Conservation (phyloP, 2,797 vertebrate genomes). For the Halcyon chelicuti region DNA sequence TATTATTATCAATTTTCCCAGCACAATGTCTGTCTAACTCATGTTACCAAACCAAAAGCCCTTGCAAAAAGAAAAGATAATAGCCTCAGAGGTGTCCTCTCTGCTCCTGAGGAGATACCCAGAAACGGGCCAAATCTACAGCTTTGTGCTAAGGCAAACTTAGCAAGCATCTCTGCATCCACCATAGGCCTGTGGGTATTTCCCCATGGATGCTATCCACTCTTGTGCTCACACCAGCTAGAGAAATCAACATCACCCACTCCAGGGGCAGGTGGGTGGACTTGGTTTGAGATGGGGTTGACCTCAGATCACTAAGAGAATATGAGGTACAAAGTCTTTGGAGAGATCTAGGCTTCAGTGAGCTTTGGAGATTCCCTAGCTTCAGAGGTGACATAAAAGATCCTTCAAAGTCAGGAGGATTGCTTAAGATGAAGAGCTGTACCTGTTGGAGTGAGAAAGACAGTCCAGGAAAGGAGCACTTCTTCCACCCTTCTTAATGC, state of each 20-base stretch:
- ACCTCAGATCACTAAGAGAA: not conserved
- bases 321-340: not conserved
- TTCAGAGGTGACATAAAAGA: not conserved
- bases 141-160: not conserved
- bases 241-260: not conserved
- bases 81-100: not conserved
- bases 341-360: not conserved
- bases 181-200: not conserved
- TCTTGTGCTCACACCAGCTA: not conserved
- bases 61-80: not conserved
- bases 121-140: not conserved
- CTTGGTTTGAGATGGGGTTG: not conserved
- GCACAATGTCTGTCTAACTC: not conserved
- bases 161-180: not conserved
- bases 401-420: not conserved
- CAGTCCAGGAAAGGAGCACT: not conserved
- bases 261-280: not conserved
- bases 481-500: not conserved
- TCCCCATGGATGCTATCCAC: not conserved
- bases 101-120: not conserved
- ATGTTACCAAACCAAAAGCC: not conserved
- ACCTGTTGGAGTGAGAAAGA: not conserved
- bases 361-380: not conserved
- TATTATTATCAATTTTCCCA: not conserved
- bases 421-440: not conserved